These are phyloP conservation scores for Acromyrmex heyeri DNA, from an alignment of 1,140 invertebrate genomes.

Conservation along the genomic window DNA sequence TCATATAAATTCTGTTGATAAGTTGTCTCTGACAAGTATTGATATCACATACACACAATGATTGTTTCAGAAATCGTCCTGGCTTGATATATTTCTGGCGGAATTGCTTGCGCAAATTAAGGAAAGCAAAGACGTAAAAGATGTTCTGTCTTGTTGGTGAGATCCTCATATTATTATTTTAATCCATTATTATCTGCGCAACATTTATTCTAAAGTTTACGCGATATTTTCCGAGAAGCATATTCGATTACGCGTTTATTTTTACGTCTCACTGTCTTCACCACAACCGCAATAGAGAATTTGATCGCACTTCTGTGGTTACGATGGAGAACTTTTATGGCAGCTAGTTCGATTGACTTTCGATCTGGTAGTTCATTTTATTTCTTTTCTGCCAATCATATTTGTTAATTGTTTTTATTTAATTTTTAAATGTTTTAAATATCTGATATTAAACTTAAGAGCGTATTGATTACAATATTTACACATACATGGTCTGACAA, in stretches of 20 bases:
- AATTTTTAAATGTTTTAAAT: not conserved
- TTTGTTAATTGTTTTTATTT: slow-evolving; percentile 1
- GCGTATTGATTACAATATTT: not conserved
- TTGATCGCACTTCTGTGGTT: slow-evolving; percentile 63
- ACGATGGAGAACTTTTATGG: not conserved
- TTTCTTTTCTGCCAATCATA: not conserved
- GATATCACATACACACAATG: slow-evolving; percentile 42
- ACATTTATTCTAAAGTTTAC: slow-evolving; percentile 1
- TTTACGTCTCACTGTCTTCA: not conserved
- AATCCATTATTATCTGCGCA: not conserved
- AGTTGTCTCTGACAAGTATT: not conserved
- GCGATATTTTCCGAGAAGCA: not conserved
- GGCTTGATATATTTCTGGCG: slow-evolving; percentile 89
- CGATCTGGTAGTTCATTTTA: not conserved
- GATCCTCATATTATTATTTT: slow-evolving; percentile 47
- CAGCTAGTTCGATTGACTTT: not conserved
- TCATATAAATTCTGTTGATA: not conserved
- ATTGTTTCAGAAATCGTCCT: slow-evolving; percentile 89
- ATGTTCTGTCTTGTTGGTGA: slow-evolving; percentile 89
- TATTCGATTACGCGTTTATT: slow-evolving; percentile 24
- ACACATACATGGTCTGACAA: too few relatives aligned
- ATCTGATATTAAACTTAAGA: slow-evolving; percentile 2
- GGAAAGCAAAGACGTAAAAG: slow-evolving; percentile 88
- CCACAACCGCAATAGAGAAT: slow-evolving; percentile 62
- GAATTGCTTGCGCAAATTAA: slow-evolving; percentile 89